Base-by-base conservation (phyloP, 2,888 invertebrate genomes). In the Acholoe squamosa region DNA sequence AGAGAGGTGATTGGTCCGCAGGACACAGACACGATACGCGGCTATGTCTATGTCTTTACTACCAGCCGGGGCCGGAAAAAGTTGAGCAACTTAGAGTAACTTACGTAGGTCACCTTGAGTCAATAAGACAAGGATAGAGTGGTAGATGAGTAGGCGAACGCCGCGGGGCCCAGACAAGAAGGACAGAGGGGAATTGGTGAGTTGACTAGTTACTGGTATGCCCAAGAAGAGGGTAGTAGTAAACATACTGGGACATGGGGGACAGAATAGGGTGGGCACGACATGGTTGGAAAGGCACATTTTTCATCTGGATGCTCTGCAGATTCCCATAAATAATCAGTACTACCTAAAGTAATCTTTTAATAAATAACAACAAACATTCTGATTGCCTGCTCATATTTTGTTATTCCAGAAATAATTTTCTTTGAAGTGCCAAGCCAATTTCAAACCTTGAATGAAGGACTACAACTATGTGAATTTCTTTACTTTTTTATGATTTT, bases 71-170 rank as follows among this genome's bases (percentile, higher is more conserved):
- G 86, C 54, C 86, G 28, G 86, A 54, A 86, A 52, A 86, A 86
- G 84, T 54, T 25, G 86, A 86, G 86, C 56, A 86, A 86, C 86
- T 86, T 86, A 86, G 86, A 86, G 86, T 54, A 86, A 86, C 86
- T 86, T 86, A 86, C 86, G 86, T 86, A 86, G 56, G 86, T 86
- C 86, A 86, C 86, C 86, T 86, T 86, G 54, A 86, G 86, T 86
- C 54, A 54, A 34, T 43, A 56, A 86, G 86, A 54, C 86, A 86
- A 80, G 86, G 56, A 86, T 86, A 76, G 89, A 89, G 89, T 54
- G 54, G 88, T 1, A 67, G 76, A 71, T 51, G 67, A 76, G 61
- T 54, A 76, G 25, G n/a, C n/a, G 43, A 51, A 76, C 67, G 67
- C 33, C 16, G 51, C 33, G 43, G 43, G 67, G 67, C 22, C 12